Evolutionary conservation across 2,113 vertebrate species (phyloP).

Genomic region (Hystrix brachyura): DNA sequence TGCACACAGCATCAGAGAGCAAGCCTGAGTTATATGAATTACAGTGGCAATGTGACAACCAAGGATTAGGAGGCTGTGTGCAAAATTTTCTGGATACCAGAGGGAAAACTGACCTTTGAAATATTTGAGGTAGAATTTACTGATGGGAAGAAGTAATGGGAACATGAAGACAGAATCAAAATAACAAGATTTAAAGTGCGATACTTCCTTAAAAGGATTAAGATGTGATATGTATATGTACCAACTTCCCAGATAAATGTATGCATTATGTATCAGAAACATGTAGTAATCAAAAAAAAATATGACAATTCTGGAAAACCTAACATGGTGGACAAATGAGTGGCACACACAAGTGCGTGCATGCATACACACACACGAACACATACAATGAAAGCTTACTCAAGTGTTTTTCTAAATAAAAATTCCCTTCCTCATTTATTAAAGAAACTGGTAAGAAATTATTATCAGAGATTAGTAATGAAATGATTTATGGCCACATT

Average conservation of each 20-base stretch:
- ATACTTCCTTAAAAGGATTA: not conserved
- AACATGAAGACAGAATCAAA: not conserved
- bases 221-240: not conserved
- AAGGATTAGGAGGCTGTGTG: not conserved
- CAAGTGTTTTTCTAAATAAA: constrained; percentile 25
- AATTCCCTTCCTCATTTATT: not conserved
- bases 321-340: not conserved
- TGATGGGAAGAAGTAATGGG: not conserved
- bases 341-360: not conserved
- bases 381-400: not conserved
- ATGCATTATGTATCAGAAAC: not conserved
- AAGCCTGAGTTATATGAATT: not conserved
- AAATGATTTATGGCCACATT: not conserved
- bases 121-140: not conserved
- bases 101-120: not conserved
- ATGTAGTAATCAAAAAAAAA: not conserved
- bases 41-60: not conserved
- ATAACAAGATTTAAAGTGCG: not conserved
- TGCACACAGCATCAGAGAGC: not conserved
- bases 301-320: not conserved
- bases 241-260: not conserved
- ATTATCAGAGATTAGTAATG: not conserved
- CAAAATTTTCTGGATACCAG: not conserved
- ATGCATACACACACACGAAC: not conserved
- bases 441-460: not conserved